phyloP scores from a whole-genome alignment of 2,888 invertebrate species.

The Ennomos erosarius region DNA sequence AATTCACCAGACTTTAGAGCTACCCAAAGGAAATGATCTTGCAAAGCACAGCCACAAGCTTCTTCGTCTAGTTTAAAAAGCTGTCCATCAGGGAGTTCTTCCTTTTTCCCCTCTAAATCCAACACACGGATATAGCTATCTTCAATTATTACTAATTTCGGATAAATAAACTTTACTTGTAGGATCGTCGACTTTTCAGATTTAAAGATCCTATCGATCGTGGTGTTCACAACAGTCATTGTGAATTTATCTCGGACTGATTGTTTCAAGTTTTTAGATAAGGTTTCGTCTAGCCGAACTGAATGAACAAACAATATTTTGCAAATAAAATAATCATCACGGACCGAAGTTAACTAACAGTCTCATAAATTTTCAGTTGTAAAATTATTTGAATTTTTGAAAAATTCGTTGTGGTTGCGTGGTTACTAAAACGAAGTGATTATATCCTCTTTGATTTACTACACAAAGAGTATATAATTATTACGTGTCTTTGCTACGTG shows the following conservation, averaged over 20 bases:
- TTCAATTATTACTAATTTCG: slow-evolving; percentile 64
- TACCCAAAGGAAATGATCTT: slow-evolving; percentile 65
- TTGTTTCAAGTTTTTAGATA: too few relatives aligned
- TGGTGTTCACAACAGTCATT: slow-evolving; percentile 19
- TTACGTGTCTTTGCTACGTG: too few relatives aligned
- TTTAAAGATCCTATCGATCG: slow-evolving; percentile 38
- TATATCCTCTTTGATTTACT: too few relatives aligned
- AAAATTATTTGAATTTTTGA: too few relatives aligned
- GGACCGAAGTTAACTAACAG: too few relatives aligned
- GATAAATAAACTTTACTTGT: slow-evolving; percentile 53
- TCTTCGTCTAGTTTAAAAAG: slow-evolving; percentile 51
- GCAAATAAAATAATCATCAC: too few relatives aligned
- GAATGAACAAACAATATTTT: too few relatives aligned
- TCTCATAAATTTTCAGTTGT: too few relatives aligned
- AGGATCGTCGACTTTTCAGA: slow-evolving; percentile 15
- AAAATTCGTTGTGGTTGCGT: too few relatives aligned
- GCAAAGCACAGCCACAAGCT: slow-evolving; percentile 55
- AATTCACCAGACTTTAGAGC: slow-evolving; percentile 63
- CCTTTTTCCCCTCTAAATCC: slow-evolving; percentile 50
- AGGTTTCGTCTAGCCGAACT: too few relatives aligned
- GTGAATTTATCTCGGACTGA: background rate
- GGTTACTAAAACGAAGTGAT: too few relatives aligned
- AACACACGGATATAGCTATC: slow-evolving; percentile 48
- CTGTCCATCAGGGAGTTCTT: slow-evolving; percentile 33
- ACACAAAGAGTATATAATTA: too few relatives aligned